Percentiles rank a stretch among this genome's conserved stretches.
Evolutionary conservation across 2,113 vertebrate species (phyloP).

Genomic region (Osmerus eperlanus): DNA sequence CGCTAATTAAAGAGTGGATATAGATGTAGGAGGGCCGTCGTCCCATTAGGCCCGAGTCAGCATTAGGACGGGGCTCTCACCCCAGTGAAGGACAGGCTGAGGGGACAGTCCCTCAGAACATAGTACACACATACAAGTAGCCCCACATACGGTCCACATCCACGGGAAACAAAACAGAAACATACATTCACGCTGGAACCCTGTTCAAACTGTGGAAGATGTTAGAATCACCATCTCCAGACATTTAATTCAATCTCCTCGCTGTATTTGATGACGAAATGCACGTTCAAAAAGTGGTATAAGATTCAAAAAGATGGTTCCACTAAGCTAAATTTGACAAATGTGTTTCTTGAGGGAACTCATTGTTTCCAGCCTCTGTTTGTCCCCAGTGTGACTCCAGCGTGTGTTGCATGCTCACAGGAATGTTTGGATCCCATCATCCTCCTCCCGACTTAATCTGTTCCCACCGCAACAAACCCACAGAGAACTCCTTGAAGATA

Average conservation of each 20-base stretch:
- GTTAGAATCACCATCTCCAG: too few species aligned
- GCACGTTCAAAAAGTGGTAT: too few species aligned
- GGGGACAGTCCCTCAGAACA: constrained; percentile 8
- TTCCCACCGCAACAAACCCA: too few species aligned
- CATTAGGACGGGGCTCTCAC: constrained; percentile 61
- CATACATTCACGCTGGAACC: not conserved
- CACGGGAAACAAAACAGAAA: not conserved
- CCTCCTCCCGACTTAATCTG: too few species aligned
- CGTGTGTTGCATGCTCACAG: too few species aligned
- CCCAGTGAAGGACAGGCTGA: constrained; percentile 71
- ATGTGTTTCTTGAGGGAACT: too few species aligned
- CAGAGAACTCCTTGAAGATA: not conserved
- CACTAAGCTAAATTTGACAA: not conserved
- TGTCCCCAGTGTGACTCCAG: too few species aligned
- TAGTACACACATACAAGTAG: not conserved
- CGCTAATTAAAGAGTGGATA: constrained; percentile 76
- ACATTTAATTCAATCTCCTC: too few species aligned
- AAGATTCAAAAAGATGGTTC: not conserved
- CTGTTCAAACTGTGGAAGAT: not conserved
- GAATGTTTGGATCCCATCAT: too few species aligned
- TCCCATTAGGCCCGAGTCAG: constrained; percentile 71
- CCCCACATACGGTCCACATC: not conserved
- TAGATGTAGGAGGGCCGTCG: constrained; percentile 63
- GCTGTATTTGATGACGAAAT: too few species aligned
- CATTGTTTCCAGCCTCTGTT: too few species aligned